Conservation (phyloP, 1,140 invertebrate species). For the Drosophila nannoptera region DNA sequence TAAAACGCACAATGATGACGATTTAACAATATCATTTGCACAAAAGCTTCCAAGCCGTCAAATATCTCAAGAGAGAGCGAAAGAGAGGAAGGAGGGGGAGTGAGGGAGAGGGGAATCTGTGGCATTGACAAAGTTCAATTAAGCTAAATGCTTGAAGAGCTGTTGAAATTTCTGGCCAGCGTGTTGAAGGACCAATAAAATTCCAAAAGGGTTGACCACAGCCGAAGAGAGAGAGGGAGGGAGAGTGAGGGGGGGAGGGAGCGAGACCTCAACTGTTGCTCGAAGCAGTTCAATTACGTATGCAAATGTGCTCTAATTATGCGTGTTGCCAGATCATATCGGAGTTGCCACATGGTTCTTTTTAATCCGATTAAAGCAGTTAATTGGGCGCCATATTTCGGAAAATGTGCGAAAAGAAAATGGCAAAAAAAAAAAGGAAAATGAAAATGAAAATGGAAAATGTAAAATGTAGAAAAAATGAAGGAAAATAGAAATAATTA, state of each 20-base stretch:
- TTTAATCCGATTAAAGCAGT: slow-evolving; percentile 1
- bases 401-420: not conserved
- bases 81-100: too few species aligned
- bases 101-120: too few species aligned
- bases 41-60: not conserved
- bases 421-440: not conserved
- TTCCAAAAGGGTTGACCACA: slow-evolving; percentile 4
- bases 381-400: not conserved
- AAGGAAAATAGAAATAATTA: slow-evolving; percentile 64
- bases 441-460: slow-evolving; percentile 40
- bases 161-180: not conserved
- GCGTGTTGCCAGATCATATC: slow-evolving; percentile 8
- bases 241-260: not conserved
- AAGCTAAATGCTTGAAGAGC: slow-evolving; percentile 12
- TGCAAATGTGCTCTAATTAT: slow-evolving; percentile 15
- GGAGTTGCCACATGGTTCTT: slow-evolving; percentile 6
- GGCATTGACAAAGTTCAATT: not conserved
- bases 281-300: slow-evolving; percentile 7
- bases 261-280: slow-evolving; percentile 1
- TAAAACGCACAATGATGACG: too few species aligned
- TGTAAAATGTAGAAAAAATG: slow-evolving; percentile 2
- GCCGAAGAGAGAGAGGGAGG: not conserved
- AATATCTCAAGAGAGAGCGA: not conserved
- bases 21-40: not conserved
- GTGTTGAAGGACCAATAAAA: not conserved